These are phyloP conservation scores for Anticlea derivata DNA, from an alignment of 2,888 invertebrate species.

Conservation along the genomic window DNA sequence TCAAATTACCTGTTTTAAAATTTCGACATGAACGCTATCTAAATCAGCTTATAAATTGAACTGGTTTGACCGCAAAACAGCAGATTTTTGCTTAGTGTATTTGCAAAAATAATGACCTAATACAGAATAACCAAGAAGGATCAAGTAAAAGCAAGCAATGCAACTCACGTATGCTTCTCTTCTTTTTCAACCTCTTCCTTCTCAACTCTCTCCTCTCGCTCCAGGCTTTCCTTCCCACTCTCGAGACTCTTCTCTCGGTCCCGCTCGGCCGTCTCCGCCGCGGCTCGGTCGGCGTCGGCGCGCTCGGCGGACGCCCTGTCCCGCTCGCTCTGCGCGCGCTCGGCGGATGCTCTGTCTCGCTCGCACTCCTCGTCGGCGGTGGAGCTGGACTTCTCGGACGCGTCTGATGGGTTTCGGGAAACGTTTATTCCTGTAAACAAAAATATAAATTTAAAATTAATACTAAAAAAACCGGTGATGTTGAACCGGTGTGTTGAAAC, in stretches of 20 bases:
- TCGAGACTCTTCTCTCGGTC: constrained; percentile 42
- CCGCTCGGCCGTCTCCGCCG: constrained; percentile 25
- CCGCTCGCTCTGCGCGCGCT: constrained; percentile 32
- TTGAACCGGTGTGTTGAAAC: too few relatives aligned
- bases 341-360: constrained; percentile 31
- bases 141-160: too few relatives aligned
- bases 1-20: too few relatives aligned
- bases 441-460: not conserved
- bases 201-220: constrained; percentile 44
- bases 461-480: too few relatives aligned
- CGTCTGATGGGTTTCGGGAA: constrained; percentile 75
- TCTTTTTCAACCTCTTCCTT: constrained; percentile 36
- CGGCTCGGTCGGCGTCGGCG: constrained; percentile 41
- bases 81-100: too few relatives aligned
- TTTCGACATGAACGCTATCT: too few relatives aligned
- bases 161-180: constrained; percentile 55
- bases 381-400: constrained; percentile 55
- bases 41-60: too few relatives aligned
- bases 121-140: too few relatives aligned
- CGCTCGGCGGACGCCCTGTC: constrained; percentile 36
- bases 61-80: too few relatives aligned
- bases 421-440: constrained; percentile 61
- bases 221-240: constrained; percentile 31
- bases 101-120: too few relatives aligned
- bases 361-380: constrained; percentile 44